Evolutionary conservation across 2,113 vertebrate genomes (phyloP), one percentile per base, ranked within the genome.

Genomic region (Hepsetus odoe): DNA sequence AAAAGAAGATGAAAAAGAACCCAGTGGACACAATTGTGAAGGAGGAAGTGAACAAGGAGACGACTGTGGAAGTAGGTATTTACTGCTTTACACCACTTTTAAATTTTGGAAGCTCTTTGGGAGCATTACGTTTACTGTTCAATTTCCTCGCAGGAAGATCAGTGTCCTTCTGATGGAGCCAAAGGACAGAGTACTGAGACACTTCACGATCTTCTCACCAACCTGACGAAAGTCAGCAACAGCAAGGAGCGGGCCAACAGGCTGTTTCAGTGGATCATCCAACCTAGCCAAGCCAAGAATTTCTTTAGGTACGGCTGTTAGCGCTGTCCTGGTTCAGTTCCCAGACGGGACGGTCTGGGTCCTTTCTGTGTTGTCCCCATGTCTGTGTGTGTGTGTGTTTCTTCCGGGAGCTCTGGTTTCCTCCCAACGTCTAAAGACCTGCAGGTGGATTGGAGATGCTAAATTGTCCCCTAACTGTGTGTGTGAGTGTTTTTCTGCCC

Each of bases 221-320:
- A 91, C 35, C 89, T 98, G 85, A 83, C 81, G 4, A 88, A 74
- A 67, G 83, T 96, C 81, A 93, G 91, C 75, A 96, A 95, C 92
- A 98, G 97, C 92, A 91, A 91, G 80, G 91, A 92, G 40, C 90
- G 95, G 85, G 96, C 95, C 0, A 91, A 83, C 49, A 89, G 85
- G 58, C 91, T 98, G 55, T 98, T 99, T 75, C 90, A 95, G 55
- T 98, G 97, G 97, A 85, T 98, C 59, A 85, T 98, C 68, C 85
- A 88, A 12, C 97, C 97, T 0, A 51, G 96, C 82, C 86, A 93
- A 0, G 84, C 88, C 0, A 93, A 84, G n/a, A 77, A 85, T 59
- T 97, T 99, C 86, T 91, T 94, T 87, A 91, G 86, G 91, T 95
- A 86, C 20, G 13, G 18, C 24, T 35, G 5, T n/a, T n/a, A n/a